Percentiles rank a stretch among this genome's conserved stretches.
These are phyloP conservation scores for Labroides dimidiatus DNA, from an alignment of 2,797 vertebrate species.

Conservation along the genomic window DNA sequence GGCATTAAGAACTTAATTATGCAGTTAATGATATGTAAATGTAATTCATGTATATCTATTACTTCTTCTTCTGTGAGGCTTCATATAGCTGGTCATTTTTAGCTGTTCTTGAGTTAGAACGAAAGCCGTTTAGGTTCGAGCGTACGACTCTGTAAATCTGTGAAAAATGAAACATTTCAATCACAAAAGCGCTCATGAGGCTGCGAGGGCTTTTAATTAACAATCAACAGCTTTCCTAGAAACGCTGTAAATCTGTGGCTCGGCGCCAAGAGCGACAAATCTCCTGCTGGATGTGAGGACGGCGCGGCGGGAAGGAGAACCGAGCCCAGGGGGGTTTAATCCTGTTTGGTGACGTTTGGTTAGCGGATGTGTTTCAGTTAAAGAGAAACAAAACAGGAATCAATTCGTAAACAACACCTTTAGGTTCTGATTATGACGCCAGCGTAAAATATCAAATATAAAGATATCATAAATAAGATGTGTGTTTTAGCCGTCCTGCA, in stretches of 20 bases:
- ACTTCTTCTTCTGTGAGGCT: not conserved
- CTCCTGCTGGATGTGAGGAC: not conserved
- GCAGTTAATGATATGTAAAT: constrained; percentile 5
- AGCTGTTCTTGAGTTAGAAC: no score
- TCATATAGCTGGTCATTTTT: not conserved
- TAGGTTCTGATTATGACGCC: no score
- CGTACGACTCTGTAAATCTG: not conserved
- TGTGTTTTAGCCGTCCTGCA: no score
- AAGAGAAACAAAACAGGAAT: not conserved
- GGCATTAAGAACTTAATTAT: constrained; percentile 1
- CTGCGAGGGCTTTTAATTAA: not conserved
- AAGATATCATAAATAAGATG: no score
- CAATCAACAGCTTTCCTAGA: not conserved
- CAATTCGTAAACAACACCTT: no score
- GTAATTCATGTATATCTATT: not conserved
- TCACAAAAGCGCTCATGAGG: not conserved
- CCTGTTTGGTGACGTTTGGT: not conserved
- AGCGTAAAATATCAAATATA: no score
- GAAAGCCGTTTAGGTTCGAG: no score
- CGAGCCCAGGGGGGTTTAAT: constrained; percentile 4
- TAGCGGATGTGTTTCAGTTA: not conserved
- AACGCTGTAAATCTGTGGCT: not conserved
- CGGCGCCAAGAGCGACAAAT: not conserved
- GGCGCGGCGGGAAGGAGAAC: not conserved
- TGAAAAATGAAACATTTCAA: not conserved